Base-by-base conservation (phyloP, 2,113 vertebrate species). In the Leptobrachium leishanense region DNA sequence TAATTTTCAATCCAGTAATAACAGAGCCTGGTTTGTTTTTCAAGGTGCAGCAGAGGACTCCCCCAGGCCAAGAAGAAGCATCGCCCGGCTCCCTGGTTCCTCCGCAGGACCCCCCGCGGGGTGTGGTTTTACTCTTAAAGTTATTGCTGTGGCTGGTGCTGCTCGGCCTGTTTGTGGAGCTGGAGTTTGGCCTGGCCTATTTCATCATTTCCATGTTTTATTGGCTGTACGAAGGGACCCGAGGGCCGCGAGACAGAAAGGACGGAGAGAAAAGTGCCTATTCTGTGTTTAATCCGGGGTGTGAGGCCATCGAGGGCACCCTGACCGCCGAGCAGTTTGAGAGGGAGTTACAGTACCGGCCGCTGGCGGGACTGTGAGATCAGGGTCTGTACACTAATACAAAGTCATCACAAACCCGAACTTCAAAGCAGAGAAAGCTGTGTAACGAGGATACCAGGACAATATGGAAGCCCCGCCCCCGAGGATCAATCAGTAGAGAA, bases 261-360 rank as follows among this genome's bases (percentile, higher is more conserved):
- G 91, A 84, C 1, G 96, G 95, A 63, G 96, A 98, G 85, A 85
- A 92, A 81, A 98, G 97, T 0, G 97, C 97, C 12, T 98, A 99
- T 82, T 99, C 97, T 0, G 96, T 98, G 4, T 98, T 98, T 88
- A 99, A 99, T 82, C 97, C 96, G 0, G 92, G 95, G 82, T 99
- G 97, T 62, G 87, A 93, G 82, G 88, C 96, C 66, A 92, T 99
- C 82, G 84, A 95, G 81, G 97, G 97, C 11, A 86, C 94, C 1
- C 91, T 99, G 77, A 97, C 94, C 0, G 95, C 95, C 0, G 95
- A 97, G 85, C 97, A 98, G 87, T 86, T 99, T 79, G 96, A 99
- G 83, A 93, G 92, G 2, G 96, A 98, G 87, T 88, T 99, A 86
- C 92, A 91, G 20, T 93, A 95, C 78, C 86, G 92, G 15, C 89